Conservation (phyloP, 2,113 vertebrate genomes). For the Scartelaos histophorus region DNA sequence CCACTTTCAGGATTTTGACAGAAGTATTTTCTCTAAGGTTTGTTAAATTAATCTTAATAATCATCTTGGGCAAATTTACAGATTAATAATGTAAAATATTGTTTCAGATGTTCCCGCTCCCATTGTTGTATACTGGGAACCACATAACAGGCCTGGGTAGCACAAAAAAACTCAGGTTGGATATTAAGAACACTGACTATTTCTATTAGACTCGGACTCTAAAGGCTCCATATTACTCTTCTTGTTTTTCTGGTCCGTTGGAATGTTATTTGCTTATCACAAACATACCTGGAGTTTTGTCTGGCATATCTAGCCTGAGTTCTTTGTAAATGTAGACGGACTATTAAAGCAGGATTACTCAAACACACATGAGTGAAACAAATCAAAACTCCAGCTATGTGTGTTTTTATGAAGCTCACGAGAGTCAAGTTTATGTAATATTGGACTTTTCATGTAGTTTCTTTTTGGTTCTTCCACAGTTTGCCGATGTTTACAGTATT, state of each 20-base stretch:
- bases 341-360: no score
- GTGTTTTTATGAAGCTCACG: no score
- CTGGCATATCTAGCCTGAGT: no score
- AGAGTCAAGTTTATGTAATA: no score
- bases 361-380: no score
- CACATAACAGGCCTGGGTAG: constrained; percentile 77
- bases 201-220: background rate
- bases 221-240: no score
- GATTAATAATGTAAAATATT: background rate
- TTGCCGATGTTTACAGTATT: constrained; percentile 95
- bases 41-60: background rate
- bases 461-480: constrained; percentile 70
- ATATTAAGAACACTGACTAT: background rate
- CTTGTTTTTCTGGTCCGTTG: no score
- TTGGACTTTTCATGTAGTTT: background rate
- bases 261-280: no score
- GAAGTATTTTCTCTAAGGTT: constrained; percentile 63
- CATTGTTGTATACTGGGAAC: constrained; percentile 74
- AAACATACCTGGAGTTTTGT: no score
- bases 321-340: no score
- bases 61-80: background rate
- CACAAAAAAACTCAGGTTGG: constrained; percentile 78
- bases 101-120: constrained; percentile 77
- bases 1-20: constrained; percentile 75
- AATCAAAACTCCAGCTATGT: no score